phyloP scores from a whole-genome alignment of 2,113 vertebrate genomes.

The Rhodinocichla rosea region DNA sequence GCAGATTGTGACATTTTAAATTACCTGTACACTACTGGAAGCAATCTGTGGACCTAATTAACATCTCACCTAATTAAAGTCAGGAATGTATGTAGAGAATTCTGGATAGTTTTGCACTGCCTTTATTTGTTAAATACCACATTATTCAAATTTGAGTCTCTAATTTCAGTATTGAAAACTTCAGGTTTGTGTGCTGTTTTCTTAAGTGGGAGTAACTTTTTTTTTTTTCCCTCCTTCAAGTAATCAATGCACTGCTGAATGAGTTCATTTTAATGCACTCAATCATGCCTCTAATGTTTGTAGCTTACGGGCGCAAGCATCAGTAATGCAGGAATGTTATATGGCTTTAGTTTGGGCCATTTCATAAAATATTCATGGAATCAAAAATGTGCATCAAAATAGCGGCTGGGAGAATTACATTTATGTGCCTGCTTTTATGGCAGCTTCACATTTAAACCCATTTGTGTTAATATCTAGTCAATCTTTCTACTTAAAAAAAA shows the following conservation, averaged over 20 bases:
- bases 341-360: constrained; percentile 94
- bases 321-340: constrained; percentile 97
- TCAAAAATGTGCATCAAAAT: constrained; percentile 97
- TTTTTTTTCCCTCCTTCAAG: constrained; percentile 73
- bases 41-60: constrained; percentile 92
- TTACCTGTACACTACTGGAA: constrained; percentile 88
- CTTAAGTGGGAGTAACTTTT: constrained; percentile 76
- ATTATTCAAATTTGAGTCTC: constrained; percentile 47
- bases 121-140: constrained; percentile 64
- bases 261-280: constrained; percentile 98
- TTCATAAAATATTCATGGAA: constrained; percentile 97
- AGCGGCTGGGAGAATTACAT: constrained; percentile 91
- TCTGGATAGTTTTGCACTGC: constrained; percentile 67
- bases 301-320: constrained; percentile 93
- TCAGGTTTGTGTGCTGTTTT: constrained; percentile 73
- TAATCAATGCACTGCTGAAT: constrained; percentile 97
- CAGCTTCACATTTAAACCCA: constrained; percentile 85
- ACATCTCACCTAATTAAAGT: constrained; percentile 80
- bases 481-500: constrained; percentile 83
- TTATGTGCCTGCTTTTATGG: constrained; percentile 88
- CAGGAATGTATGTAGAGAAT: constrained; percentile 69
- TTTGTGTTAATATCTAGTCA: constrained; percentile 83
- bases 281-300: constrained; percentile 96
- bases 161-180: constrained; percentile 70
- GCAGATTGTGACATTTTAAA: constrained; percentile 85